These are phyloP conservation scores for Corythoichthys haematopterus DNA, from an alignment of 2,113 vertebrate species.

Conservation along the genomic window DNA sequence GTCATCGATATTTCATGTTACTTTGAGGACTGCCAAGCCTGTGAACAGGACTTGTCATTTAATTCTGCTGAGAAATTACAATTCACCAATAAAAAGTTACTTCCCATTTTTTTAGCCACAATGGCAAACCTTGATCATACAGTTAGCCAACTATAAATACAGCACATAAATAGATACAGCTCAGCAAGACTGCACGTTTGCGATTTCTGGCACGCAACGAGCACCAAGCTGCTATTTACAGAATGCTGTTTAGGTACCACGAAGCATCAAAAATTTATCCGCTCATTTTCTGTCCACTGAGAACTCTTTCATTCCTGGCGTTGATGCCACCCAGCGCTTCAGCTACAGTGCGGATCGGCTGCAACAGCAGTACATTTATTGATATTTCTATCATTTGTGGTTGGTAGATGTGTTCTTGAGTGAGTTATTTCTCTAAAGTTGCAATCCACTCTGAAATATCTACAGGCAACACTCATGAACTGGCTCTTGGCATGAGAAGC, in stretches of 20 bases:
- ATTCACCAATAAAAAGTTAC: not conserved
- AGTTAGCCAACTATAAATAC: not conserved
- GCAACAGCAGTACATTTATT: not conserved
- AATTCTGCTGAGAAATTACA: not conserved
- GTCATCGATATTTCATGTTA: not conserved
- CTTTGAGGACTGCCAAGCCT: not conserved
- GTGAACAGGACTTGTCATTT: not conserved
- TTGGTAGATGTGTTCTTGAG: not conserved
- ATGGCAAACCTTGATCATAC: not conserved
- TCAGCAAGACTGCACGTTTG: not conserved
- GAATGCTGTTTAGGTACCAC: constrained; percentile 1
- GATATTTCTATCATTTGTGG: not conserved
- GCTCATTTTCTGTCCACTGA: constrained; percentile 1
- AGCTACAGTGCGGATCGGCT: not conserved
- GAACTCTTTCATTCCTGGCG: constrained; percentile 1
- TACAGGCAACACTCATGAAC: not conserved
- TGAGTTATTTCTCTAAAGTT: not conserved
- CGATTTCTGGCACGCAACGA: not conserved
- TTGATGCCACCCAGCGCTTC: not conserved
- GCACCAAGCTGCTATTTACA: not conserved
- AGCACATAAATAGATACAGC: not conserved
- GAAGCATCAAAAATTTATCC: constrained; percentile 4
- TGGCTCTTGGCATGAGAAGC: not conserved
- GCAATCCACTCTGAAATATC: not conserved
- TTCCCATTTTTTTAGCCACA: not conserved